Evolutionary conservation across 2,888 invertebrate species (phyloP), one percentile per base, ranked within the genome.

Genomic region (Temnothorax ravouxi): DNA sequence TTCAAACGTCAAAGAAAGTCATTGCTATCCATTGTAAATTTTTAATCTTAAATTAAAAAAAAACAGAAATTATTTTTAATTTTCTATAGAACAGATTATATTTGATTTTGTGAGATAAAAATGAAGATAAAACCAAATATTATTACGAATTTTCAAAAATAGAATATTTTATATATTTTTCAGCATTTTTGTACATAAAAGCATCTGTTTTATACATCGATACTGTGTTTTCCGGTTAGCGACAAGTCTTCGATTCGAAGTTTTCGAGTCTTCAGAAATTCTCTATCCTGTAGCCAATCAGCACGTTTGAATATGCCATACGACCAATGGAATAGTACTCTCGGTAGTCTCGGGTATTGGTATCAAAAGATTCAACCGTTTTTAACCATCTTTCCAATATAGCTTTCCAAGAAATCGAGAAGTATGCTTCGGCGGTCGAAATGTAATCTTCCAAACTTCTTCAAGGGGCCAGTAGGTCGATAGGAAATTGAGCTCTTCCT

Each of bases 401-500:
- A 52, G n/a, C 25, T 47, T 56, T 5, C 34, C 13, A 50, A 59
- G 8, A 59, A 13, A 34, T 79, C 34, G 56, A 69, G 21, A 15
- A 34, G 59, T n/a, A n/a, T 25, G 13, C n/a, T 54, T 21, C 21
- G 9, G 9, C 41, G n/a, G 21, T 54, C n/a, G 54, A 54, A 67
- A 44, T 41, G 29, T 34, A 11, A 11, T 47, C 34, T 3, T 15
- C 6, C 9, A 13, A 18, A 18, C 18, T 69, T 69, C 38, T 25
- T 79, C 47, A 50, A 18, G 15, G 69, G 47, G 69, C 18, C 69
- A 79, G 59, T 77, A 67, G 77, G 44, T 67, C 77, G 69, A 61
- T 59, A 79, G 76, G 25, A 50, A 59, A 61, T 50, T 44, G 56
- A 66, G 44, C 44, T 66, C 59, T 67, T 56, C 21, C 9, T 59